phyloP scores from a whole-genome alignment of 2,797 vertebrate species.

The Gymnothorax reevesii region DNA sequence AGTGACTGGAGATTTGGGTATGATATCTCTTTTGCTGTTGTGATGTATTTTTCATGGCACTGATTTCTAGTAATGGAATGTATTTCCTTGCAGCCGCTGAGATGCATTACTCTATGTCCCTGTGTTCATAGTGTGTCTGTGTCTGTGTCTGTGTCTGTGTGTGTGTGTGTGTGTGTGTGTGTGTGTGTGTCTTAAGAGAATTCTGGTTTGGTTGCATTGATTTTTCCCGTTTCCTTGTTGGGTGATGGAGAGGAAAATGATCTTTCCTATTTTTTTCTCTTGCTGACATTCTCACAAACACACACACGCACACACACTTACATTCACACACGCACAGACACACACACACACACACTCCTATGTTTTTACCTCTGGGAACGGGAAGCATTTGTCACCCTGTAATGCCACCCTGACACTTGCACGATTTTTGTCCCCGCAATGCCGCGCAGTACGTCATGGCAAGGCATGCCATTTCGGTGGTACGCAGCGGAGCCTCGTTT shows the following conservation, averaged over 20 bases:
- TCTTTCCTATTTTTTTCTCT: neutral
- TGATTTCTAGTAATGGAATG: neutral
- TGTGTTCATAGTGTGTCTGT: neutral
- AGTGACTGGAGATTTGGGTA: neutral
- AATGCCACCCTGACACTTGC: neutral
- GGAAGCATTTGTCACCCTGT: neutral
- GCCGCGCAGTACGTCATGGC: too few species aligned
- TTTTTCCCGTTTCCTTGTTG: neutral
- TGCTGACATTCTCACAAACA: neutral
- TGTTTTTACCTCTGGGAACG: neutral
- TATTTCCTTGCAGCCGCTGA: conserved; percentile 5
- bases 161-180: neutral
- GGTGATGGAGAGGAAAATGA: neutral
- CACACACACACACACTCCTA: neutral
- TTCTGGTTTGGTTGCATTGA: too few species aligned
- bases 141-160: neutral
- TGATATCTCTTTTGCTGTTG: neutral
- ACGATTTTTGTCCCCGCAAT: too few species aligned
- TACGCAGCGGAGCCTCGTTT: too few species aligned
- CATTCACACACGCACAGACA: neutral
- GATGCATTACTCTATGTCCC: neutral
- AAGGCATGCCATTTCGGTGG: too few species aligned
- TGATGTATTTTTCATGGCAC: neutral
- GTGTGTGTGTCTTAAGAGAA: conserved; percentile 5
- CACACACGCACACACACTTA: neutral